Conservation (phyloP, 2,113 vertebrate genomes). For the Oncorhynchus kisutch region DNA sequence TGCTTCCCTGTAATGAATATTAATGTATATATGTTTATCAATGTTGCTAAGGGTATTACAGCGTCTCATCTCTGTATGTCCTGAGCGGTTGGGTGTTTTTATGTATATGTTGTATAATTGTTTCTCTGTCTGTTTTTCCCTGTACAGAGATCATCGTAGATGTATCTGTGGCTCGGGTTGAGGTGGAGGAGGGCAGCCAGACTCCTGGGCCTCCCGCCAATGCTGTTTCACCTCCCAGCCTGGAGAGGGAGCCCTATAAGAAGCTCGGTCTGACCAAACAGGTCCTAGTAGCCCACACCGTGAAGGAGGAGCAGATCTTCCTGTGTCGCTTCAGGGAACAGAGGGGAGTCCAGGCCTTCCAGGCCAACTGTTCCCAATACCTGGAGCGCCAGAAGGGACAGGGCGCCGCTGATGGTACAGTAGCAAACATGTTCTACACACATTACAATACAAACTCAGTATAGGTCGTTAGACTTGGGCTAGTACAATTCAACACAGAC, state of each 20-base stretch:
- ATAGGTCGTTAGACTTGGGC: not conserved
- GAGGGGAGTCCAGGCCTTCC: slow-evolving; percentile 72
- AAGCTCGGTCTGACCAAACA: slow-evolving; percentile 91
- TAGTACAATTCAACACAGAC: not conserved
- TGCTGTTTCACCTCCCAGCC: slow-evolving; percentile 63
- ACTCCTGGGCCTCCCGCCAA: slow-evolving; percentile 40
- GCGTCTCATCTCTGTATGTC: not conserved
- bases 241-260: slow-evolving; percentile 83
- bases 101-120: not conserved
- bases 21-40: too few relatives aligned
- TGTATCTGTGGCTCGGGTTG: slow-evolving; percentile 68
- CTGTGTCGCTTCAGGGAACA: slow-evolving; percentile 82
- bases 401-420: slow-evolving; percentile 59
- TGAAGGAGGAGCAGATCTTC: slow-evolving; percentile 92
- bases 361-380: slow-evolving; percentile 79
- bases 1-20: too few relatives aligned
- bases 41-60: too few relatives aligned
- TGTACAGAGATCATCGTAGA: slow-evolving; percentile 86
- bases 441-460: too few relatives aligned
- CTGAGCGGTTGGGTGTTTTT: not conserved
- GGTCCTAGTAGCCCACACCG: slow-evolving; percentile 90
- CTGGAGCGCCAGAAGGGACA: slow-evolving; percentile 76
- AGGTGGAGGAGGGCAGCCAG: slow-evolving; percentile 61
- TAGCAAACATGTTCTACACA: not conserved
- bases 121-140: slow-evolving; percentile 17